Evolutionary conservation across 2,113 vertebrate genomes (phyloP).

Genomic region (Lasiurus borealis): DNA sequence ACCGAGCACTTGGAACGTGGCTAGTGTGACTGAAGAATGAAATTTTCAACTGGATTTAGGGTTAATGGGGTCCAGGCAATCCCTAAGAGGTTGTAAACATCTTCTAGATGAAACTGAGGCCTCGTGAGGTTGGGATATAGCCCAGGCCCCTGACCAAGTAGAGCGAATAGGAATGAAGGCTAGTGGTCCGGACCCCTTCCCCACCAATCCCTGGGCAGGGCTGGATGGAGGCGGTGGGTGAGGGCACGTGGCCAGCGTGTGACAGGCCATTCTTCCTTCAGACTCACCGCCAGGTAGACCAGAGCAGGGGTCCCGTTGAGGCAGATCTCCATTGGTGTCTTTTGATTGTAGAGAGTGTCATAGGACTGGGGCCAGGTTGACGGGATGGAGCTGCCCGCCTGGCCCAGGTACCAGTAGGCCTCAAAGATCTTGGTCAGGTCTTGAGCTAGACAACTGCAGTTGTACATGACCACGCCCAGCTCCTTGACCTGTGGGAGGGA

Average conservation of each 20-base stretch:
- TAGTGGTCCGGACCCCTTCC: background rate
- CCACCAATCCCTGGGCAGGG: background rate
- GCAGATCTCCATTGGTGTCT: conserved; percentile 89
- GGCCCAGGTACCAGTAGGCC: conserved; percentile 93
- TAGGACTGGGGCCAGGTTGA: conserved; percentile 91
- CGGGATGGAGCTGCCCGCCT: conserved; percentile 87
- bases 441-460: conserved; percentile 95
- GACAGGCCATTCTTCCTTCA: fast-evolving
- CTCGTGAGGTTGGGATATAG: background rate
- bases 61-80: background rate
- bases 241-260: fast-evolving
- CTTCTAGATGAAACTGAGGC: background rate
- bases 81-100: background rate
- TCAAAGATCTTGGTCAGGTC: conserved; percentile 96
- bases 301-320: conserved; percentile 90
- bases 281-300: conserved; percentile 93
- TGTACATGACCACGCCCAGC: conserved; percentile 91
- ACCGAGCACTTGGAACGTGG: background rate
- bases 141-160: background rate
- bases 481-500: conserved; percentile 93
- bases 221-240: fast-evolving
- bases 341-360: conserved; percentile 91
- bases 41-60: background rate
- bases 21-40: background rate
- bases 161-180: background rate